phyloP scores from a whole-genome alignment of 2,113 vertebrate species.

The Scomber scombrus region DNA sequence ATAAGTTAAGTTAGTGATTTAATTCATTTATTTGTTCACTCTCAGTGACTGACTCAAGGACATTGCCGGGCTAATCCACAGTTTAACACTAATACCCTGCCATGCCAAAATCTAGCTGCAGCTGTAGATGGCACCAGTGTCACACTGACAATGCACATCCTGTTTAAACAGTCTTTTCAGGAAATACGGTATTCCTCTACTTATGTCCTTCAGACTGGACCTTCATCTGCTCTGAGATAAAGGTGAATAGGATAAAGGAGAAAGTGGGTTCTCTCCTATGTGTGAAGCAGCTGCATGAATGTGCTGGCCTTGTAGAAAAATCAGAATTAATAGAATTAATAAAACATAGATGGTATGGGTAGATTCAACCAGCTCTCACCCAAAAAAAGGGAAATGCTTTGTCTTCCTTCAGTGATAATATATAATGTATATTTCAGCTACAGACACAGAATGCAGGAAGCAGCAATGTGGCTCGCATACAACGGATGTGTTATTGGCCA shows the following conservation, averaged over 20 bases:
- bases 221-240: neutral
- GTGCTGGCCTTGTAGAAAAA: neutral
- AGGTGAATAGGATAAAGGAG: neutral
- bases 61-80: neutral
- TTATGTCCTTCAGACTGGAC: neutral
- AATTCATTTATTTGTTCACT: neutral
- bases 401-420: slow-evolving; percentile 19
- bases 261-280: neutral
- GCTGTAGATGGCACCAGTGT: slow-evolving; percentile 30
- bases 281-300: neutral
- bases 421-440: slow-evolving; percentile 17
- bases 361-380: neutral
- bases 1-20: too few relatives aligned
- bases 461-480: slow-evolving; percentile 57
- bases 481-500: slow-evolving; percentile 56
- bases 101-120: neutral
- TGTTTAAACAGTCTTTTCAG: neutral
- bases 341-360: neutral
- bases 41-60: neutral
- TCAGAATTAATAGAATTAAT: too few relatives aligned
- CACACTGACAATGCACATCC: slow-evolving; percentile 4
- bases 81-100: neutral
- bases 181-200: neutral
- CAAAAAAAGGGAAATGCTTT: slow-evolving; percentile 6
- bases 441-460: slow-evolving; percentile 72